Base-by-base conservation (phyloP, 2,888 invertebrate genomes). In the Choristoneura rosaceana region DNA sequence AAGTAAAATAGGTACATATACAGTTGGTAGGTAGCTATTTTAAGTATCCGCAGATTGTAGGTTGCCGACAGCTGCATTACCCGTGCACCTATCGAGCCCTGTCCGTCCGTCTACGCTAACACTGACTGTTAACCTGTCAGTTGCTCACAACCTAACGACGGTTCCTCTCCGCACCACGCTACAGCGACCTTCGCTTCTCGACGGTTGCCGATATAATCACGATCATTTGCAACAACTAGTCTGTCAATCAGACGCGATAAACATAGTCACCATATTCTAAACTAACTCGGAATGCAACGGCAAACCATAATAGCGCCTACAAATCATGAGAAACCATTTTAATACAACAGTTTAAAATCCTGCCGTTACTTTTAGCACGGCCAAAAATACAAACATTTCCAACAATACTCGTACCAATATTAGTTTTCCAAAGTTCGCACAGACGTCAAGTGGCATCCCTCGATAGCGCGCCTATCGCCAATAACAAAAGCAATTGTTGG, bases 401-500 rank as follows among this genome's bases (percentile, higher is more conserved):
- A 7, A 15, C 15, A 17, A 15, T 10, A 25, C 55, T 10, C 25
- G 8, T 50, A 63, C 58, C 64, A 14, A 65, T 65, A 70, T 47
- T 61, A 67, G 55, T 67, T 69, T 65, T 47, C 52, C 76, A 76
- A 78, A 76, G 80, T 80, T 86, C 80, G 79, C 83, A 81, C 81
- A 85, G 80, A 81, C 83, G 82, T 81, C 81, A 79, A 80, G 78
- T 76, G 77, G 78, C 78, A 82, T 87, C 87, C 82, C 84, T 86
- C 83, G 81, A 78, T 74, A 75, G 74, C 76, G 81, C 83, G 82
- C 87, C 87, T 87, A 88, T 88, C 84, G 85, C 79, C 88, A 81
- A 88, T 85, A 89, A 91, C 92, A 92, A 92, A 71, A 89, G 90
- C 91, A 89, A 92, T 92, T 86, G 93, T 86, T 91, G 87, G 89